Evolutionary conservation across 35 echinoderm and acorn worm genomes (phyloP).

Genomic region (Holothuria glaberrima): DNA sequence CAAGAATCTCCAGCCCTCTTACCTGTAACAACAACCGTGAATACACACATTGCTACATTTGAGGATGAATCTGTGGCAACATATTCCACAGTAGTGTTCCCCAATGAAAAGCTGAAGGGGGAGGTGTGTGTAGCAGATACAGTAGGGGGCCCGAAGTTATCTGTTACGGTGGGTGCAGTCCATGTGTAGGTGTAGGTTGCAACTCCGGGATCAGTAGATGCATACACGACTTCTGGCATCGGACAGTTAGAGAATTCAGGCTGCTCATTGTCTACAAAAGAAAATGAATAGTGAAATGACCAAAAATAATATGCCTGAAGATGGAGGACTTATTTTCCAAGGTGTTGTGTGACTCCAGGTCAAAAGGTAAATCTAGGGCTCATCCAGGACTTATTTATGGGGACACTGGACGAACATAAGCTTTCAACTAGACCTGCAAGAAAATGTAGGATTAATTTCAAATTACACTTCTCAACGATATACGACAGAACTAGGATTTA

Average conservation of each 20-base stretch:
- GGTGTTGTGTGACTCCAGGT: no score
- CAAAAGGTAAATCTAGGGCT: no score
- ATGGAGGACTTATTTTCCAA: no score
- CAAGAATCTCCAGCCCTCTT: no score
- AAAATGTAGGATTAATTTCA: no score
- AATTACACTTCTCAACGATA: no score
- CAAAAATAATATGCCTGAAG: no score
- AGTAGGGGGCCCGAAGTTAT: constrained; percentile 51
- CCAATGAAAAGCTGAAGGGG: constrained; percentile 28
- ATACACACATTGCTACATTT: constrained; percentile 52
- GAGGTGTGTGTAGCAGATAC: not conserved
- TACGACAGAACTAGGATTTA: no score
- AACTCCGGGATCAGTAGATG: not conserved
- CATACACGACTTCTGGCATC: not conserved
- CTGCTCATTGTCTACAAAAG: not conserved
- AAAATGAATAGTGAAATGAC: not conserved
- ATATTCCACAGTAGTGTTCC: constrained; percentile 57
- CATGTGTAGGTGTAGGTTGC: constrained; percentile 25
- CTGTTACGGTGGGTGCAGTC: constrained; percentile 46
- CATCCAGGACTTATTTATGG: no score
- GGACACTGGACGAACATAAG: no score
- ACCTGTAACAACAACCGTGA: constrained; percentile 64
- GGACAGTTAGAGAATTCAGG: not conserved
- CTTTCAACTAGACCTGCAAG: no score
- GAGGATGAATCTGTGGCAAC: constrained; percentile 24